Conservation (phyloP, 2,888 invertebrate species). For the Eumerus sabulonum region DNA sequence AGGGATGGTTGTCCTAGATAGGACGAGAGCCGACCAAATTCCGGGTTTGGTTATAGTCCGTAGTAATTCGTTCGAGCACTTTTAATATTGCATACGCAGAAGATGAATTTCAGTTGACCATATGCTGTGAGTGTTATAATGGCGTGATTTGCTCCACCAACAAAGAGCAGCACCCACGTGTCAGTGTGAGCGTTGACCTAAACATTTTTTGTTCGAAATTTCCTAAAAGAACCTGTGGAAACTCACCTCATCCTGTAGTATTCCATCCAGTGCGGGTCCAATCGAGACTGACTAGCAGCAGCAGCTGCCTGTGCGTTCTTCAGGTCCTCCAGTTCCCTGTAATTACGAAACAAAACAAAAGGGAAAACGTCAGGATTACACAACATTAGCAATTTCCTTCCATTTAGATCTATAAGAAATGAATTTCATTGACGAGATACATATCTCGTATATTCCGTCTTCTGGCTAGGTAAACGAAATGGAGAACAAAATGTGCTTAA, state of each 20-base stretch:
- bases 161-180: too few relatives aligned
- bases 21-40: too few relatives aligned
- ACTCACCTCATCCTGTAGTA: slow-evolving; percentile 87
- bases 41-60: too few relatives aligned
- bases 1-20: too few relatives aligned
- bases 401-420: slow-evolving; percentile 51
- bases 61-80: too few relatives aligned
- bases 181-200: too few relatives aligned
- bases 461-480: slow-evolving; percentile 35
- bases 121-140: too few relatives aligned
- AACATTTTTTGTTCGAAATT: too few relatives aligned
- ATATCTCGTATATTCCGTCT: slow-evolving; percentile 29
- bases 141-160: too few relatives aligned
- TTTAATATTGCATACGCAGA: too few relatives aligned
- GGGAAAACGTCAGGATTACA: slow-evolving; percentile 8
- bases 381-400: slow-evolving; percentile 76
- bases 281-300: slow-evolving; percentile 82
- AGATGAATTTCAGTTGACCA: too few relatives aligned
- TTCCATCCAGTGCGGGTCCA: slow-evolving; percentile 93
- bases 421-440: slow-evolving; percentile 45
- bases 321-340: slow-evolving; percentile 88
- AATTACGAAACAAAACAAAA: slow-evolving; percentile 78
- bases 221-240: too few relatives aligned
- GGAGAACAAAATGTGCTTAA: not conserved
- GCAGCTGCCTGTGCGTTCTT: slow-evolving; percentile 84